Base-by-base conservation (phyloP, 2,113 vertebrate species). In the Pomatostomus ruficeps region DNA sequence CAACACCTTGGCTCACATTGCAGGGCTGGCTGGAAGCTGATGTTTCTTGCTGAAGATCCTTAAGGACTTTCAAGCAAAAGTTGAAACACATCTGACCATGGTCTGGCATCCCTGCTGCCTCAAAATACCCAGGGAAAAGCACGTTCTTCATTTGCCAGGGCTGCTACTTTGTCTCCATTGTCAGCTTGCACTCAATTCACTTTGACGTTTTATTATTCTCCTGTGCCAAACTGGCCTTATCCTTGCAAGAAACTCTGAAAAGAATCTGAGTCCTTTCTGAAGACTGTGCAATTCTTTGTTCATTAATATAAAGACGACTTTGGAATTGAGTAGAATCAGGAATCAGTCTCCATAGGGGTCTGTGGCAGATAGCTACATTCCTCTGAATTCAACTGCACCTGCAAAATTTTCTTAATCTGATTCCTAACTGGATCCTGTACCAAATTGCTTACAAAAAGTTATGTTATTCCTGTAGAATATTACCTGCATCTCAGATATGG, bases 291-390 rank as follows among this genome's bases (percentile, higher is more conserved):
- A 33, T 92, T 95, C 84, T 88, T 96, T 93, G 51, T 58, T 84
- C 0, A 4, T 49, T 11, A 52, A 51, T 81, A 90, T 73, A 85
- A 78, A 54, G 65, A 61, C 9, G 2, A 57, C 75, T 89, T 91
- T 81, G 68, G 24, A 94, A 95, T 77, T 72, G 96, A 94, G 78
- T 65, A 74, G 85, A 80, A 45, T 89, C 57, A 76, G 81, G 18
- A 92, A 62, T 75, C 54, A 20, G 24, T 54, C 78, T 94, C 81
- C 29, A 49, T 54, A 83, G 48, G 5, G 33, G 38, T 62, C 38
- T 83, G 55, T 74, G 84, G 84, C 77, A 87, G 66, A 67, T 70
- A 48, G 57, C 78, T 84, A 51, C 12, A 16, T 85, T 96, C 52
- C 55, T 49, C 93, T 93, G 49, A 45, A 82, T 77, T 84, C 62